phyloP scores from a whole-genome alignment of 2,888 invertebrate species.

The Saturnia japonica region DNA sequence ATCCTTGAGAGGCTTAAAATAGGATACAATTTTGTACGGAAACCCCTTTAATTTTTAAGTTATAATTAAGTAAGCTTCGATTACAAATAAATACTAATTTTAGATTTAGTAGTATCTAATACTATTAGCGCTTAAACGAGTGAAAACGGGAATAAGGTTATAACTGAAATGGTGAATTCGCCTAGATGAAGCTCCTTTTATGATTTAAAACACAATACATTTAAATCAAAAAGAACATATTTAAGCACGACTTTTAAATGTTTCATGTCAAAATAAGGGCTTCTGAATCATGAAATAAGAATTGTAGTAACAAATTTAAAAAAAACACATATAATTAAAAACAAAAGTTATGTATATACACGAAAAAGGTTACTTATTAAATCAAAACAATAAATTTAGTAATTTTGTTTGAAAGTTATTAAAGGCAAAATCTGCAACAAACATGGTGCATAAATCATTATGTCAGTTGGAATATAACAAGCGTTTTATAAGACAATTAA shows the following conservation, averaged over 20 bases:
- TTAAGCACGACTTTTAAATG: too few species aligned
- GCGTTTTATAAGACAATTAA: conserved; percentile 72
- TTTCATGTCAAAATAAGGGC: too few species aligned
- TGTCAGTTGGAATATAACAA: conserved; percentile 55
- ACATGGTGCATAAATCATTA: conserved; percentile 46
- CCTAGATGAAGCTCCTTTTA: background rate
- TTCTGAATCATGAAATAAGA: background rate
- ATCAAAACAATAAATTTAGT: background rate
- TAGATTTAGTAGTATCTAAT: too few species aligned
- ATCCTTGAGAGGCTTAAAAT: background rate
- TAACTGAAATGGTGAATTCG: background rate
- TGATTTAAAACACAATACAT: too few species aligned
- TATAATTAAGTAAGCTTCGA: background rate
- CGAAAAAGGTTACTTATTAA: background rate
- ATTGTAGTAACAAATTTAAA: background rate
- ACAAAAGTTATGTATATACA: background rate
- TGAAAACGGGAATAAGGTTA: background rate
- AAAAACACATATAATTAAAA: background rate
- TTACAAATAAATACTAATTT: background rate
- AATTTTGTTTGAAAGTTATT: background rate
- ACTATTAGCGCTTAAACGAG: too few species aligned
- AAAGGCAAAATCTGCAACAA: conserved; percentile 30
- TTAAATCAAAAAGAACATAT: too few species aligned
- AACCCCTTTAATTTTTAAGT: too few species aligned
- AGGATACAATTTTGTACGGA: background rate